Conservation (phyloP, 2,888 invertebrate species). For the Toxonevra muliebris region DNA sequence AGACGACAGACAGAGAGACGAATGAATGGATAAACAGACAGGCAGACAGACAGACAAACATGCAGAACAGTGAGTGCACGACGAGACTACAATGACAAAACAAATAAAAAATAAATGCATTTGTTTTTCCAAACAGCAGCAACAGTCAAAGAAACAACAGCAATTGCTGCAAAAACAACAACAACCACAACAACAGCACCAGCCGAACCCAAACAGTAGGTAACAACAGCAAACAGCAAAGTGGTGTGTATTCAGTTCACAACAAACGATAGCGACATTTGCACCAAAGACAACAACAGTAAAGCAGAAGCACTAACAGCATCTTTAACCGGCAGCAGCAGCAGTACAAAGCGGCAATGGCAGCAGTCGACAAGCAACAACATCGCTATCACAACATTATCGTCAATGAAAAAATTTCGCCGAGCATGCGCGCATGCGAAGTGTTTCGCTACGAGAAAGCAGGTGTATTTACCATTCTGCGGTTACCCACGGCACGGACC, state of each 20-base stretch:
- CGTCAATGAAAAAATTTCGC: constrained; percentile 58
- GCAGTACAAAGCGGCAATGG: constrained; percentile 24
- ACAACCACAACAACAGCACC: not conserved
- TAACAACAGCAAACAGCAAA: constrained; percentile 3
- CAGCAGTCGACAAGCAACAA: constrained; percentile 28
- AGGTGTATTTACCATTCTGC: constrained; percentile 67
- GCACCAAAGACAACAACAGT: constrained; percentile 30
- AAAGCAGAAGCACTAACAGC: constrained; percentile 27
- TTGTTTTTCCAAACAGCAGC: constrained; percentile 16
- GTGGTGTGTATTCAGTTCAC: too few relatives aligned
- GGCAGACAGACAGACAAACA: constrained; percentile 10
- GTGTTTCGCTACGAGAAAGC: constrained; percentile 66
- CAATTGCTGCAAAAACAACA: constrained; percentile 6
- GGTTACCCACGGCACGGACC: constrained; percentile 65
- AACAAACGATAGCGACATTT: not conserved
- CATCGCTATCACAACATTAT: constrained; percentile 3
- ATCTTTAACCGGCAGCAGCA: constrained; percentile 19
- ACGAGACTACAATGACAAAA: constrained; percentile 3
- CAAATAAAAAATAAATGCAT: constrained; percentile 25
- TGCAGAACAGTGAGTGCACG: not conserved
- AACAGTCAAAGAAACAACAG: not conserved
- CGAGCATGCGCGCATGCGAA: constrained; percentile 59
- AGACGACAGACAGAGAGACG: not conserved
- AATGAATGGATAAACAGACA: not conserved
- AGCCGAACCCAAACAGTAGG: constrained; percentile 23